These are phyloP conservation scores for Thinocorus orbignyianus DNA, from an alignment of 2,113 vertebrate genomes.

Conservation along the genomic window DNA sequence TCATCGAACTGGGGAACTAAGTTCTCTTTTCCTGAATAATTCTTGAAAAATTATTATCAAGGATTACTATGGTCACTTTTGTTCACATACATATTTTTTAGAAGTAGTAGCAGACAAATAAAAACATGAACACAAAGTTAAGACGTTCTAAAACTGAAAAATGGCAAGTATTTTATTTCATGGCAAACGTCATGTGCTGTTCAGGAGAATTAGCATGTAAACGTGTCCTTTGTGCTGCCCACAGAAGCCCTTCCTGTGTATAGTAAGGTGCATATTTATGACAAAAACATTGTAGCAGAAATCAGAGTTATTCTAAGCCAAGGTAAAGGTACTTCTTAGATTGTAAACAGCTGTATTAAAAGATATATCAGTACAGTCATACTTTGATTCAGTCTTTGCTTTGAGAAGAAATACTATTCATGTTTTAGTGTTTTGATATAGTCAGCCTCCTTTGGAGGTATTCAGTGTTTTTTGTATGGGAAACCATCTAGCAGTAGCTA, in stretches of 20 bases:
- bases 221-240: background rate
- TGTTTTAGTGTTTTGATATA: slow-evolving; percentile 75
- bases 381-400: slow-evolving; percentile 77
- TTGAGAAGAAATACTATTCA: slow-evolving; percentile 73
- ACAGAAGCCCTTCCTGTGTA: background rate
- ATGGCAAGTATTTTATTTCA: background rate
- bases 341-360: slow-evolving; percentile 66
- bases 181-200: background rate
- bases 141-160: background rate
- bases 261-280: slow-evolving; percentile 31
- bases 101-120: background rate
- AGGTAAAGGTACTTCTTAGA: slow-evolving; percentile 75
- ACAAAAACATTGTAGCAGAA: slow-evolving; percentile 57
- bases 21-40: background rate
- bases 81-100: background rate
- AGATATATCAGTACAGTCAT: slow-evolving; percentile 58
- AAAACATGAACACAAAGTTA: background rate
- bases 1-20: background rate
- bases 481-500: slow-evolving; percentile 66
- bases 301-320: slow-evolving; percentile 69
- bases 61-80: background rate
- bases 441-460: slow-evolving; percentile 66
- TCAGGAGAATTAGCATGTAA: background rate
- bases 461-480: slow-evolving; percentile 68
- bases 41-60: background rate